A percentile compares a stretch with the other conserved stretches of the same genome.
These are phyloP conservation scores for Gorsachius goisagi DNA, from an alignment of 2,113 vertebrate species.

Conservation along the genomic window DNA sequence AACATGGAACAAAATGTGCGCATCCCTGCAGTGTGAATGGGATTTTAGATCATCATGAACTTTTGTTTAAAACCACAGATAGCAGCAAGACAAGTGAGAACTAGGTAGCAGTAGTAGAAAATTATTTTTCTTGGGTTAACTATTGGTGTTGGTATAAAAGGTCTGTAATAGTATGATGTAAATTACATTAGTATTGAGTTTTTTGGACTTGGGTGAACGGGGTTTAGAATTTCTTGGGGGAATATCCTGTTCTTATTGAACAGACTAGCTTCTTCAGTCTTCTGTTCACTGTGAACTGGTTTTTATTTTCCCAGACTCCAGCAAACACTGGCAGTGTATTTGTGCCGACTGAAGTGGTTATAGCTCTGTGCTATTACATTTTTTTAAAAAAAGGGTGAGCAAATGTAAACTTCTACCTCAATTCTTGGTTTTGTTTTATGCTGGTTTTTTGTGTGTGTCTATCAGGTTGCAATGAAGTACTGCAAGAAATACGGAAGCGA, in stretches of 20 bases:
- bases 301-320: constrained; percentile 40
- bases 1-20: neutral
- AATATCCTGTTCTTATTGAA: neutral
- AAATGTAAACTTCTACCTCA: neutral
- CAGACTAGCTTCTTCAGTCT: neutral
- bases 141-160: neutral
- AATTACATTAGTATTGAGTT: neutral
- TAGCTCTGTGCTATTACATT: neutral
- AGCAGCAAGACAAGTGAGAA: neutral
- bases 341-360: neutral
- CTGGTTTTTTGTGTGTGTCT: constrained; percentile 43
- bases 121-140: neutral
- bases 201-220: neutral
- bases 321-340: neutral
- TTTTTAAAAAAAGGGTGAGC: neutral
- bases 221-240: neutral
- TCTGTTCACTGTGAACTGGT: neutral
- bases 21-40: neutral
- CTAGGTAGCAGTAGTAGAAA: neutral
- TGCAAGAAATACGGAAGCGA: constrained; percentile 84
- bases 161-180: neutral
- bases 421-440: constrained; percentile 31
- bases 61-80: neutral
- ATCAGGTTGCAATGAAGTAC: constrained; percentile 88
- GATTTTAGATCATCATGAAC: neutral